phyloP scores from a whole-genome alignment of 2,888 invertebrate species.

The Noctua janthina region DNA sequence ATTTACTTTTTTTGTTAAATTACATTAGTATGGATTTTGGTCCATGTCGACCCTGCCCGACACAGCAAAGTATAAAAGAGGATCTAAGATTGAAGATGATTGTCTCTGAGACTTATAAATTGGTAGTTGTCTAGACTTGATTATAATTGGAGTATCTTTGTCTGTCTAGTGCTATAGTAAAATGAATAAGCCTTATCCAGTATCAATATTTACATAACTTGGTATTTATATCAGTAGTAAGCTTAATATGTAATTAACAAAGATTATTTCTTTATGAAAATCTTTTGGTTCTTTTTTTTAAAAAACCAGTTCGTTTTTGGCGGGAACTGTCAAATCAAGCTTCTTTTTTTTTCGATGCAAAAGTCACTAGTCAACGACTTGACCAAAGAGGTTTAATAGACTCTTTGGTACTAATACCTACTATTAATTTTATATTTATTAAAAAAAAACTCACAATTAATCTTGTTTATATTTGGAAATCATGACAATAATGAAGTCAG shows the following conservation, averaged over 20 bases:
- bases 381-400: not conserved
- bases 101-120: slow-evolving; percentile 3
- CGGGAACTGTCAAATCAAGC: not conserved
- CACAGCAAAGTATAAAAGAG: not conserved
- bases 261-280: not conserved
- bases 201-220: not conserved
- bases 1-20: not conserved
- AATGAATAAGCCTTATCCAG: not conserved
- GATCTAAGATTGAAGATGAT: not conserved
- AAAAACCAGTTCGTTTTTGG: not conserved
- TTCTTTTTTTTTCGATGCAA: not conserved
- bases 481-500: not conserved
- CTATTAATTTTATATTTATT: not conserved
- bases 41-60: not conserved
- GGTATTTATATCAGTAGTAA: not conserved
- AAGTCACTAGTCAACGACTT: not conserved
- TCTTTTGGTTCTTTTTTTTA: not conserved
- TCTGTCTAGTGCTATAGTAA: not conserved
- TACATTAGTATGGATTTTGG: not conserved
- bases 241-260: too few species aligned
- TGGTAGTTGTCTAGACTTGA: slow-evolving; percentile 30
- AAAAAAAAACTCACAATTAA: too few species aligned
- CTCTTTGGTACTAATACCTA: not conserved
- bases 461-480: not conserved
- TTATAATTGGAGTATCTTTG: slow-evolving; percentile 15